Evolutionary conservation across 1,140 invertebrate species (phyloP), one percentile per base, ranked within the genome.

Genomic region (Sesamia nonagrioides): DNA sequence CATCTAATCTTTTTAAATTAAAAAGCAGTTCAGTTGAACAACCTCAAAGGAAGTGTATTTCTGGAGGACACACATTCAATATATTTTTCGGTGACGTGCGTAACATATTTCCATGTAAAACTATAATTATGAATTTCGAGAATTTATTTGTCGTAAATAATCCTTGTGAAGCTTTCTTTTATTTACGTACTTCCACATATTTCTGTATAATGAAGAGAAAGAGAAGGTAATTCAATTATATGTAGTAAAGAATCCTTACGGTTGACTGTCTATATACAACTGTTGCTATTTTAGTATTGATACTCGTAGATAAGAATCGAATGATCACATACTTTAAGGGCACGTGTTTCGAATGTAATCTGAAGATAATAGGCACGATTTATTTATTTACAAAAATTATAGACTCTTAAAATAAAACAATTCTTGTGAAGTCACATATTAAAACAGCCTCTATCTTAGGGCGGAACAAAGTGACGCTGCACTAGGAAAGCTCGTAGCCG

Each of bases 1-100:
- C n/a, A 48, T 15, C 11, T 50, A 8, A 48, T 48, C 9, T 50
- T n/a, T 69, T 69, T 33, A 69, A 42, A 50, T 27, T 21, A 5
- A 18, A 69, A 45, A 69, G 66, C 60, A 21, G 66, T n/a, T 27
- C 66, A 69, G 66, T 69, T 69, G 66, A 69, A 69, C 21, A 69
- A 69, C 66, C 66, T 48, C 66, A 69, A 13, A 60, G 21, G 35
- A n/a, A 60, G 56, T 50, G 42, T 69, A 69, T 69, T 69, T 50
- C 21, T 48, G 66, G 66, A 69, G 42, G 66, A 69, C 66, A 69
- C 42, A 21, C 45, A 18, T 33, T 50, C n/a, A 27, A 1, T 68
- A 27, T 33, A 33, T 48, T 68, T 63, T 68, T 68, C n/a, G 21
- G 66, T 69, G 66, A 48, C 42, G 66, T 50, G 42, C 21, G 13